Evolutionary conservation across 2,888 invertebrate species (phyloP), one percentile per base, ranked within the genome.

Genomic region (Aethes cnicana): DNA sequence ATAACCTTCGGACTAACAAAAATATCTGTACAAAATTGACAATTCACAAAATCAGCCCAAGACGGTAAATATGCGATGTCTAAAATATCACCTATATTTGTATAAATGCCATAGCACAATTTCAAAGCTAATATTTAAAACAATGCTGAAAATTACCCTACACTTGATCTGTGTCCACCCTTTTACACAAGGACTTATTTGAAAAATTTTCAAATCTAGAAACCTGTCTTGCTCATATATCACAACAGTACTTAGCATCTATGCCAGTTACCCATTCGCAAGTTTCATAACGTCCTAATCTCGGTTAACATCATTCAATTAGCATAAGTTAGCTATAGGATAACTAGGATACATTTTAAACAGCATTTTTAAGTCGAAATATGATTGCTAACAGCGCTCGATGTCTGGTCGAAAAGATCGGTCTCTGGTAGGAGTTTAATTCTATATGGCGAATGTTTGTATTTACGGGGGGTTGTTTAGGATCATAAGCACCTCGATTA

Each of bases 361-460:
- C n/a, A 73, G 84, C 84, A 84, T 86, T 85, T 83, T 74, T 82
- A 80, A 77, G 75, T 84, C 74, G 66, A 63, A 43, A 72, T 72
- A 74, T 77, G 69, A 81, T 84, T 82, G 83, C 81, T 77, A 75
- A 69, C 68, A 66, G 68, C 62, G 57, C 72, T 44, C 16, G 39
- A 26, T 41, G 18, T 28, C 28, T 18, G 23, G 8, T 12, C 21
- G n/a, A 8, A 11, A 17, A 18, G 11, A 26, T 17, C 26, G 47
- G 21, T 21, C 21, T 5, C 6, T 5, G 7, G 21, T 21, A 21
- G 69, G 67, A n/a, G n/a, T n/a, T n/a, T n/a, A n/a, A n/a, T n/a
- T n/a, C n/a, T n/a, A n/a, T n/a, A n/a, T n/a, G n/a, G n/a, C n/a
- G n/a, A n/a, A n/a, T n/a, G n/a, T n/a, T n/a, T n/a, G n/a, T n/a